These are phyloP conservation scores for Apodemus speciosus DNA, from an alignment of 2,113 vertebrate genomes.

Conservation along the genomic window DNA sequence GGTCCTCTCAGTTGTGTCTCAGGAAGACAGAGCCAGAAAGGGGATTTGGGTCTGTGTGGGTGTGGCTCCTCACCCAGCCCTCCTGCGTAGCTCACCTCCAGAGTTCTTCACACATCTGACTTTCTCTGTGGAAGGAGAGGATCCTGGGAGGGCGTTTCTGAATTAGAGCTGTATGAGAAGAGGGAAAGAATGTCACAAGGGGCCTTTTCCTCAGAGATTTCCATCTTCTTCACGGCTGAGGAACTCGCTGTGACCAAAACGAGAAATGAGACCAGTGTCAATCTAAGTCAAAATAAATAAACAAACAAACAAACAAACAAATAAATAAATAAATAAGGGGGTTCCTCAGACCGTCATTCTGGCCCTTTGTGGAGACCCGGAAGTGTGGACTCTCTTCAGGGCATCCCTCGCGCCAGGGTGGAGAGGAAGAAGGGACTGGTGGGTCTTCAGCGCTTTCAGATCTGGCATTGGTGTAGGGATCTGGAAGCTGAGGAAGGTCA, in stretches of 20 bases:
- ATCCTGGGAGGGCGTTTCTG: accelerated
- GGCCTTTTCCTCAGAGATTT: not conserved
- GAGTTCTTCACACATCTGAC: not conserved
- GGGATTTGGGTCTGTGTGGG: not conserved
- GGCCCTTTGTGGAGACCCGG: not conserved
- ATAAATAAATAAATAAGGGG: too few species aligned
- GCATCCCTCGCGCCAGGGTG: not conserved
- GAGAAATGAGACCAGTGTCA: not conserved
- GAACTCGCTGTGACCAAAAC: conserved; percentile 58
- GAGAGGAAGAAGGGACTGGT: not conserved
- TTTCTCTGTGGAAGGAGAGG: not conserved
- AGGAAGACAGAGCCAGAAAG: not conserved
- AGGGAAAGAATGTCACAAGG: not conserved
- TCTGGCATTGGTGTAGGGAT: not conserved
- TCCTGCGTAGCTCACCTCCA: not conserved
- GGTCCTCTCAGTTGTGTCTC: not conserved
- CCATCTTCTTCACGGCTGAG: not conserved
- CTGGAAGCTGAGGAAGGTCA: not conserved
- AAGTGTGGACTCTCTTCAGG: not conserved
- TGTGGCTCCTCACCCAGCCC: accelerated
- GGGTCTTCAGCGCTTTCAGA: too few species aligned
- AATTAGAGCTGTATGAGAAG: not conserved
- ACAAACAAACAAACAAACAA: too few species aligned
- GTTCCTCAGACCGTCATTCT: not conserved
- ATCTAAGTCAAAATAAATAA: not conserved